Base-by-base conservation (phyloP, 2,888 invertebrate species). In the Chydorus sphaericus region DNA sequence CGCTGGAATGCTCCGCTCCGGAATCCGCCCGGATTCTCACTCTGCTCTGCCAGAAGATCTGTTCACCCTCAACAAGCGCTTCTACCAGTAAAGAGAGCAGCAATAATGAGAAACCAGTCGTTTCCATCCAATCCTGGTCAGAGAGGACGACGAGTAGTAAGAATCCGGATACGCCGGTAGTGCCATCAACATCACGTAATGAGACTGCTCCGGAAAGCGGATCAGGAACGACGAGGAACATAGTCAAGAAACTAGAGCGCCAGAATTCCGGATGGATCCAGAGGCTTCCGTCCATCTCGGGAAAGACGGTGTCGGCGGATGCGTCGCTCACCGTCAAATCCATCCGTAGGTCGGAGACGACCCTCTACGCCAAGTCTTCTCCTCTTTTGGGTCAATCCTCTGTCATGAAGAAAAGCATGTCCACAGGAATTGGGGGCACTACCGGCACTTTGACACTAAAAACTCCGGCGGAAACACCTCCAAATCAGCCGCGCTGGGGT, bases 21-120 rank as follows among this genome's bases (percentile, higher is more conserved):
- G 52, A 52, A 26, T 18, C 52, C 7, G 52, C 52, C n/a, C 52
- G 52, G 1, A 52, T 52, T 36, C 23, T 52, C 10, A 44, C 44
- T 14, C 4, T 44, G 44, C 44, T 44, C 44, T 44, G 44, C 26
- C 44, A 44, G 26, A 44, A 44, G n/a, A 44, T 44, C 44, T 16
- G 14, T 14, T 14, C 44, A n/a, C n/a, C n/a, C n/a, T n/a, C n/a
- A n/a, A n/a, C n/a, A n/a, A n/a, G n/a, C n/a, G n/a, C n/a, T n/a
- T n/a, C n/a, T n/a, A n/a, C n/a, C n/a, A n/a, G n/a, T n/a, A n/a
- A n/a, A n/a, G n/a, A n/a, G n/a, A n/a, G n/a, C n/a, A n/a, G n/a
- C n/a, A n/a, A n/a, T n/a, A n/a, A n/a, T n/a, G n/a, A 44, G 10
- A 23, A 14, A 23, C 14, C 44, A 5, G 26, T 28, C 20, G 44